Conservation (phyloP, 1,140 invertebrate species). For the Cataglyphis hispanica region DNA sequence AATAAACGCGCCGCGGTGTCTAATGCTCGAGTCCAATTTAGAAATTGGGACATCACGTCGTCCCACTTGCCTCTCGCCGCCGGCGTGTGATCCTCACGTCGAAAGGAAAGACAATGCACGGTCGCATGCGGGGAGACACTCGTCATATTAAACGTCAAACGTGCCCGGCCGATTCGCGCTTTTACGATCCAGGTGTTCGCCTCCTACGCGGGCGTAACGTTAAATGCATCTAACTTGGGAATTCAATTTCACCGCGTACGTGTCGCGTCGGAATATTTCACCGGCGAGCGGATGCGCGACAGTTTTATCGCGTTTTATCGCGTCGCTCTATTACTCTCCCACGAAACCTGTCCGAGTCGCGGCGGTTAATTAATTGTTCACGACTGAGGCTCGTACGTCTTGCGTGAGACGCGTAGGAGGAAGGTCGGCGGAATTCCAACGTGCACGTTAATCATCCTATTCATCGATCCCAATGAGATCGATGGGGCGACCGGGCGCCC, state of each 20-base stretch:
- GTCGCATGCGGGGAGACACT: too few relatives aligned
- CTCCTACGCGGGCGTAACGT: conserved; percentile 12
- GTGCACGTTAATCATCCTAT: conserved; percentile 72
- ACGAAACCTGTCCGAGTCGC: conserved; percentile 55
- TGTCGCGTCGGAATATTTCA: conserved; percentile 20
- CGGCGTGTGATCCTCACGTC: not conserved
- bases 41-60: conserved; percentile 48
- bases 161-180: conserved; percentile 10
- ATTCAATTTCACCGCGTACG: conserved; percentile 53
- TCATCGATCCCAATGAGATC: conserved; percentile 69
- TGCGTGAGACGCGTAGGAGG: conserved; percentile 57
- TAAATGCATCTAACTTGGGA: conserved; percentile 28
- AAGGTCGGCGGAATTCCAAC: conserved; percentile 59
- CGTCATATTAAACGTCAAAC: conserved; percentile 1
- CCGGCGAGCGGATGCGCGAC: conserved; percentile 10
- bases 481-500: conserved; percentile 53
- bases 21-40: conserved; percentile 49
- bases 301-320: conserved; percentile 59
- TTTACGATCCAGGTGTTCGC: conserved; percentile 47
- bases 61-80: conserved; percentile 35
- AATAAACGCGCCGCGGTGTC: conserved; percentile 47
- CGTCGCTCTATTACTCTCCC: conserved; percentile 49
- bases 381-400: conserved; percentile 43
- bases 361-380: conserved; percentile 71
- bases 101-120: conserved; percentile 8